Evolutionary conservation across 2,113 vertebrate species (phyloP).

Genomic region (Scolopax mira): DNA sequence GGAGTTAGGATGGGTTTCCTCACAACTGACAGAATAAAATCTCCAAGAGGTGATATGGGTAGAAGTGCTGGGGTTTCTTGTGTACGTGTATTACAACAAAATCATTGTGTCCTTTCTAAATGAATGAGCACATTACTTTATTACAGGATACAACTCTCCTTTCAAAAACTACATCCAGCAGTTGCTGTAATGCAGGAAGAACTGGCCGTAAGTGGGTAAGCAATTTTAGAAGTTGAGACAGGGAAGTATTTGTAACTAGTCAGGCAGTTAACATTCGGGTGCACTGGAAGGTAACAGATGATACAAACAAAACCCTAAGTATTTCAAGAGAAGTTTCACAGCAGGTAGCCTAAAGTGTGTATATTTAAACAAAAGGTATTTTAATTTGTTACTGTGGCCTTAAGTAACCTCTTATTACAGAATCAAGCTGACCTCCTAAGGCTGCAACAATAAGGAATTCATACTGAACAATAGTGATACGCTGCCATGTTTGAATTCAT

Average conservation of each 20-base stretch:
- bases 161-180: neutral
- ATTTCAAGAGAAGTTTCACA: neutral
- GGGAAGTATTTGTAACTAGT: neutral
- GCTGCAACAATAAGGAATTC: neutral
- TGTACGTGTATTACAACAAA: neutral
- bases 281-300: neutral
- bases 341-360: neutral
- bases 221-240: neutral
- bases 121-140: neutral
- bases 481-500: neutral
- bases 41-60: neutral
- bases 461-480: neutral
- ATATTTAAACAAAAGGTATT: neutral
- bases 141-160: neutral
- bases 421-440: neutral
- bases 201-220: neutral
- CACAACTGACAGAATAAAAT: neutral
- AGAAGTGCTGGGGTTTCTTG: neutral
- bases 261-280: neutral
- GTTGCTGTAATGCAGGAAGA: neutral
- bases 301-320: neutral
- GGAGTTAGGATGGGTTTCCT: neutral
- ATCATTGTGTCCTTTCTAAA: neutral
- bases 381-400: neutral
- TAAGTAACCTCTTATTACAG: neutral